These are phyloP conservation scores for Contarinia nasturtii DNA, from an alignment of 1,140 invertebrate genomes.

Conservation along the genomic window DNA sequence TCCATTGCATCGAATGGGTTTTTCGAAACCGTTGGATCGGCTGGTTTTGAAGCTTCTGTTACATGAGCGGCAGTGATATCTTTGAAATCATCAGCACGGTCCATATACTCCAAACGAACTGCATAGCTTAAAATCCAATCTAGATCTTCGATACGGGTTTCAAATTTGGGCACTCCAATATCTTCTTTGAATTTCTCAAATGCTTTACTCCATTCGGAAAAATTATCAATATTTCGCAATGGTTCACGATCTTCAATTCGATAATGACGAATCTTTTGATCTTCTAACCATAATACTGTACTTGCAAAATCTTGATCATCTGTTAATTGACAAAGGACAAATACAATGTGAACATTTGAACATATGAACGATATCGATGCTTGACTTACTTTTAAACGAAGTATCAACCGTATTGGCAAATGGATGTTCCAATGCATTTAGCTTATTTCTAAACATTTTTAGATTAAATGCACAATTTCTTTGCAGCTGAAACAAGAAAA, in stretches of 20 bases:
- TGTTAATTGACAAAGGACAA: constrained; percentile 30
- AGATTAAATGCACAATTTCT: too few relatives aligned
- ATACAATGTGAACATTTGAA: background rate
- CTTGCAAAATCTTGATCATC: constrained; percentile 62
- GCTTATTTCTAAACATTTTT: constrained; percentile 47
- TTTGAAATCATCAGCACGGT: constrained; percentile 55
- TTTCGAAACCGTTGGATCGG: constrained; percentile 42
- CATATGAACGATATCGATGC: background rate
- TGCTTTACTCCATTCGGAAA: constrained; percentile 43
- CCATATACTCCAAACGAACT: constrained; percentile 60
- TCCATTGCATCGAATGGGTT: constrained; percentile 72
- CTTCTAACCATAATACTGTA: constrained; percentile 77
- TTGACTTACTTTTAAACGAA: constrained; percentile 30
- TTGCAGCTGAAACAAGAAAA: too few relatives aligned
- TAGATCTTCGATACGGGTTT: constrained; percentile 37
- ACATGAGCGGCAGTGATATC: constrained; percentile 34
- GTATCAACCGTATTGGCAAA: constrained; percentile 44
- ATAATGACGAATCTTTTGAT: constrained; percentile 82
- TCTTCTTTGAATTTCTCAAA: constrained; percentile 62
- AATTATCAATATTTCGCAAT: constrained; percentile 38
- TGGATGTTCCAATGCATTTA: constrained; percentile 55
- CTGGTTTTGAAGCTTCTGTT: constrained; percentile 27
- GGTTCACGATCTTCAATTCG: constrained; percentile 60
- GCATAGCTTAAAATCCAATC: constrained; percentile 79
- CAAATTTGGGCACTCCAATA: constrained; percentile 38